A percentile compares a stretch with the other conserved stretches of the same genome.
Evolutionary conservation across 1,140 invertebrate genomes (phyloP).

Genomic region (Drosophila ficusphila): DNA sequence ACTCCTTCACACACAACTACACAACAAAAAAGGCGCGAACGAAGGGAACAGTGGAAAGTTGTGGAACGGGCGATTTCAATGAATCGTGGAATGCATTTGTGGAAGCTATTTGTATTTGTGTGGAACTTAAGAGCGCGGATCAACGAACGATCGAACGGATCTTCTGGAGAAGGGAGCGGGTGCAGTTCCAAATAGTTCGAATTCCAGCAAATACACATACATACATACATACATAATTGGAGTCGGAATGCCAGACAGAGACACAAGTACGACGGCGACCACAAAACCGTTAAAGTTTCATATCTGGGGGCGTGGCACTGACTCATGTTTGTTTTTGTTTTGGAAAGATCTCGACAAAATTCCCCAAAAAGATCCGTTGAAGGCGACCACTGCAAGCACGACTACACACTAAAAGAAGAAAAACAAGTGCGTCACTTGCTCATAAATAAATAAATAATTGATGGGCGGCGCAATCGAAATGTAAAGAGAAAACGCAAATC

Average conservation of each 20-base stretch:
- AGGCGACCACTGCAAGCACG: background rate
- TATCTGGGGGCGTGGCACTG: constrained; percentile 1
- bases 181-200: constrained; percentile 32
- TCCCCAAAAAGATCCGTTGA: background rate
- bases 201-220: constrained; percentile 39
- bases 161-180: background rate
- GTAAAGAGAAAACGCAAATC: constrained; percentile 2
- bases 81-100: constrained; percentile 26
- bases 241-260: background rate
- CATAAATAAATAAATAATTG: constrained; percentile 49
- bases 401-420: background rate
- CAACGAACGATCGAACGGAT: constrained; percentile 13
- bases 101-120: background rate
- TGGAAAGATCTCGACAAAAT: constrained; percentile 7
- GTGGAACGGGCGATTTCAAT: constrained; percentile 41
- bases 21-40: constrained; percentile 61
- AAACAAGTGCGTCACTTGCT: constrained; percentile 44
- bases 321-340: background rate
- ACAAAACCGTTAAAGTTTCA: constrained; percentile 2
- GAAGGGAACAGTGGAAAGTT: constrained; percentile 45
- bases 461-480: constrained; percentile 24
- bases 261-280: background rate
- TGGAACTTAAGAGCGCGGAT: constrained; percentile 24
- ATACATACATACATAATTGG: too few species aligned
- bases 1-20: constrained; percentile 9